Evolutionary conservation across 2,888 invertebrate species (phyloP).

Genomic region (Scelioninae gen. 1): DNA sequence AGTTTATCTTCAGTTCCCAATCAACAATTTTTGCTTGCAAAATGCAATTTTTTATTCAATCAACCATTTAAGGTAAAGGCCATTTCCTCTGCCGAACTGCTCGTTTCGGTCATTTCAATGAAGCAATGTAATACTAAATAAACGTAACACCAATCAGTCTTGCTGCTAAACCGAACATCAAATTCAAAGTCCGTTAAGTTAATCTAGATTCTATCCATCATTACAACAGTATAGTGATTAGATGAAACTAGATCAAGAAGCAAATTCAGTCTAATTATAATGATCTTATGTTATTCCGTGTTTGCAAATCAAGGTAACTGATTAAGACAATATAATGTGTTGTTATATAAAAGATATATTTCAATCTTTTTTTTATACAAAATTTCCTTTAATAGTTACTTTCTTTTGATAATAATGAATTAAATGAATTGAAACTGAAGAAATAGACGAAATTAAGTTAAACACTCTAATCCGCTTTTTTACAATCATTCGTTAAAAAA

Average conservation of each 20-base stretch:
- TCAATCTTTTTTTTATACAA: too few relatives aligned
- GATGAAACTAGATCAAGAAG: conserved; percentile 21
- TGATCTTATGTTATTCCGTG: conserved; percentile 22
- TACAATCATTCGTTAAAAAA: too few relatives aligned
- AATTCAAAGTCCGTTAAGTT: conserved; percentile 45
- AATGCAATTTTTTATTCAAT: conserved; percentile 11
- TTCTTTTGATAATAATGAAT: too few relatives aligned
- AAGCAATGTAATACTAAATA: conserved; percentile 21
- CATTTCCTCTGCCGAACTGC: conserved; percentile 22
- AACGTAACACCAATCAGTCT: conserved; percentile 41
- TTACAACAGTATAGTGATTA: conserved; percentile 43
- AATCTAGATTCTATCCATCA: conserved; percentile 45
- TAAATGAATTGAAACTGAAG: too few relatives aligned
- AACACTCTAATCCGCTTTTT: too few relatives aligned
- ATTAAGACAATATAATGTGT: too few relatives aligned
- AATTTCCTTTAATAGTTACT: too few relatives aligned
- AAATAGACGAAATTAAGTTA: too few relatives aligned
- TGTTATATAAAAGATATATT: too few relatives aligned
- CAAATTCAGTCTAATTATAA: conserved; percentile 13
- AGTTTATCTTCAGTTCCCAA: too few relatives aligned
- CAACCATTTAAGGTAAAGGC: neutral
- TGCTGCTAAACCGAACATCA: conserved; percentile 41
- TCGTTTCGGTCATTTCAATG: conserved; percentile 4
- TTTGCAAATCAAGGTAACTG: too few relatives aligned
- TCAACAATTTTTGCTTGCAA: conserved; percentile 4